Conservation (phyloP, 2,113 vertebrate genomes). For the Notarius lentiginosus region DNA sequence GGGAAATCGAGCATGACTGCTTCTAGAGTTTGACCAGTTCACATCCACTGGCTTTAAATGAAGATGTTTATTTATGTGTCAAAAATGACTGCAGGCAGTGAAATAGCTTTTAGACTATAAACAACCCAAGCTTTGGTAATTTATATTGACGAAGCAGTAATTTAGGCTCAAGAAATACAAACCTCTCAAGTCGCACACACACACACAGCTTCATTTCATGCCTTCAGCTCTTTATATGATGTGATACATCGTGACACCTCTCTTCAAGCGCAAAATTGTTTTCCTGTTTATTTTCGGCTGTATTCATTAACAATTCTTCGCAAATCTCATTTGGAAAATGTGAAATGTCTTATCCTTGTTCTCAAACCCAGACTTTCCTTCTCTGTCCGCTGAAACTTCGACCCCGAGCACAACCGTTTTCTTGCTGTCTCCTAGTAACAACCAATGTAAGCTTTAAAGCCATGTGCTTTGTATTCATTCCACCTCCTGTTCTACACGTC, state of each 20-base stretch:
- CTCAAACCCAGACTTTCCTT: conserved; percentile 1
- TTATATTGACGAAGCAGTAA: conserved; percentile 26
- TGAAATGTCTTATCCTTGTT: background rate
- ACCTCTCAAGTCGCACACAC: background rate
- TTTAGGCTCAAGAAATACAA: conserved; percentile 20
- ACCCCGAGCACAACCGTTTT: background rate
- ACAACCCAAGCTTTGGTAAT: conserved; percentile 27
- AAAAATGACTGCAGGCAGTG: conserved; percentile 14
- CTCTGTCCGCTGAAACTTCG: conserved; percentile 34
- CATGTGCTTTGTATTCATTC: conserved; percentile 41
- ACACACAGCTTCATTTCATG: background rate
- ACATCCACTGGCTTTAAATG: conserved; percentile 20
- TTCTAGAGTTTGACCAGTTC: conserved; percentile 4
- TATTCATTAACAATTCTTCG: conserved; percentile 27
- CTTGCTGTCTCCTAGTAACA: conserved; percentile 48
- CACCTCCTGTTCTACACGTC: conserved; percentile 30
- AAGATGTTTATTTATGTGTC: conserved; percentile 24
- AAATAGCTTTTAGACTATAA: conserved; percentile 35
- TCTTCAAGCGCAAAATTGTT: conserved; percentile 49
- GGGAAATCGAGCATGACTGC: conserved; percentile 25
- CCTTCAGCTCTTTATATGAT: conserved; percentile 17
- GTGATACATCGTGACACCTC: conserved; percentile 38
- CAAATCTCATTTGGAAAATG: conserved; percentile 42
- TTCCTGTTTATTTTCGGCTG: conserved; percentile 41
- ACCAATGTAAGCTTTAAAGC: conserved; percentile 31